Percentiles rank a stretch among this genome's conserved stretches.
Conservation (phyloP, 1,140 invertebrate genomes). For the Pseudomyrmex dendroicus region DNA sequence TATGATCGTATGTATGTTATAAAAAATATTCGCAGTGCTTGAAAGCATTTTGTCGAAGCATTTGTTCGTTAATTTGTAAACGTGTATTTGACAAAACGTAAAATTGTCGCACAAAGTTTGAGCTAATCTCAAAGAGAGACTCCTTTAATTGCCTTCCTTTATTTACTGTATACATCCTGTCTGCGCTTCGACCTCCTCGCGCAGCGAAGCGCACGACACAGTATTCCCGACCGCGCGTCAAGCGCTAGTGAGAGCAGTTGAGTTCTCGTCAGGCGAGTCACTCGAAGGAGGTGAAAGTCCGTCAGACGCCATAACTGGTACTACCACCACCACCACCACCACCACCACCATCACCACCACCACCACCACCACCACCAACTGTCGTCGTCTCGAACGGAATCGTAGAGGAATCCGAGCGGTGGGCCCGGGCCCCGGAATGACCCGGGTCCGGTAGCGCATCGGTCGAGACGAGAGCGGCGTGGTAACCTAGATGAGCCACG, state of each 20-base stretch:
- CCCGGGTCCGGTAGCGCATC: constrained; percentile 51
- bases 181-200: background rate
- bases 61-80: no score
- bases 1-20: no score
- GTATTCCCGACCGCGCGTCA: constrained; percentile 49
- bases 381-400: constrained; percentile 19
- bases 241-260: constrained; percentile 77
- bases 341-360: background rate
- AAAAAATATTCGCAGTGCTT: no score
- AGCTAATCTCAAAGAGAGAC: no score
- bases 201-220: background rate
- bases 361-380: background rate
- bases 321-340: background rate
- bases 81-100: no score
- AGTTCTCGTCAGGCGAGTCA: constrained; percentile 49
- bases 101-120: no score
- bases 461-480: constrained; percentile 49
- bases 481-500: constrained; percentile 68
- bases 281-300: constrained; percentile 80
- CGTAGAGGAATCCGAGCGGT: background rate
- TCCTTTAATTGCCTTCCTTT: no score
- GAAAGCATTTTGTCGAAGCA: no score
- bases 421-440: constrained; percentile 49
- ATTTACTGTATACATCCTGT: background rate
- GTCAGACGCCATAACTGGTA: constrained; percentile 48